Conservation (phyloP, 2,797 vertebrate genomes). For the Psittacula derbiana region DNA sequence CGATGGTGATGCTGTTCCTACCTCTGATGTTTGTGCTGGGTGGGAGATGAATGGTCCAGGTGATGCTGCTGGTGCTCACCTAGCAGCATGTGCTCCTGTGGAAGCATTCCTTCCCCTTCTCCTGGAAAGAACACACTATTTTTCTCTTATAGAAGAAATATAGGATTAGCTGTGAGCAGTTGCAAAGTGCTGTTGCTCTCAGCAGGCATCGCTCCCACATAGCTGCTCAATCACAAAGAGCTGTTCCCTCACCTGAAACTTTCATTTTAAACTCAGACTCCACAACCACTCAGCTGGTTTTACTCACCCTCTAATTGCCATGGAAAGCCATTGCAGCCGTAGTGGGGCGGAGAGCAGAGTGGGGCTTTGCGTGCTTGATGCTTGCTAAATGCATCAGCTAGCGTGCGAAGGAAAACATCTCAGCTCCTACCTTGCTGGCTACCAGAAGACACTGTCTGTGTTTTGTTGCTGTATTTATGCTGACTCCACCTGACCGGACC, state of each 20-base stretch:
- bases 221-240: not conserved
- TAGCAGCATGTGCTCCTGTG: not conserved
- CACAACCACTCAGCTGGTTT: not conserved
- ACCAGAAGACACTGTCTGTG: fast-evolving
- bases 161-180: not conserved
- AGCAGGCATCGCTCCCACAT: fast-evolving
- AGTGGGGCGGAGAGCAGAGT: not conserved
- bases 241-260: not conserved
- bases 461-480: not conserved
- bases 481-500: not conserved
- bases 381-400: not conserved
- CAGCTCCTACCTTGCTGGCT: fast-evolving
- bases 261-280: not conserved
- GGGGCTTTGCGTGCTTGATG: not conserved
- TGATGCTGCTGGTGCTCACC: not conserved
- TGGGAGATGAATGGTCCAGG: not conserved
- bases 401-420: not conserved
- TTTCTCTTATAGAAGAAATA: not conserved
- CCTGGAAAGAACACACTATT: not conserved
- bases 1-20: not conserved
- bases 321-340: no score
- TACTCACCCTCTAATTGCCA: not conserved
- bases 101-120: not conserved
- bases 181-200: not conserved
- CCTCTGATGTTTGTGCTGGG: not conserved